Base-by-base conservation (phyloP, 2,888 invertebrate species). In the Phania funesta region DNA sequence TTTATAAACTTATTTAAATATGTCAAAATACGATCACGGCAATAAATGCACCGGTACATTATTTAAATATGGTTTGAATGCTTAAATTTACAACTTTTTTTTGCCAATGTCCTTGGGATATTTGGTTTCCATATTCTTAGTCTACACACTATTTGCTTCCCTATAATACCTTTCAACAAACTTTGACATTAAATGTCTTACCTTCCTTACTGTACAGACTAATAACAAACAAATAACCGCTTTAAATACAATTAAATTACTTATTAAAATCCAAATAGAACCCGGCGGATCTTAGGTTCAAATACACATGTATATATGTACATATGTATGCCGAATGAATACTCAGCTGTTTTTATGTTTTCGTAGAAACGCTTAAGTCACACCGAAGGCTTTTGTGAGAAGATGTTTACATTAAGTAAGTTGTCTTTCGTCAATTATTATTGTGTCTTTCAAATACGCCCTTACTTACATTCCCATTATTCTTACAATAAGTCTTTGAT, bases 171-270 rank as follows among this genome's bases (percentile, higher is more conserved):
- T 22, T 22, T 48, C 9, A 48, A 48, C 48, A 48, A 48, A 22
- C 48, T 20, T 48, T 38, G 35, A 38, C 35, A 35, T 48, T 64
- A 26, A 38, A 54, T 50, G 22, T 71, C 32, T 52, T 38, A 13
- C 4, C 35, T 38, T 38, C 4, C 35, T 38, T 38, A 38, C 35
- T 13, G 3, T 38, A 38, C 35, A 13, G 11, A 38, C 13, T 38
- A 38, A 38, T n/a, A 38, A 38, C 35, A 35, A n/a, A n/a, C n/a
- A n/a, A n/a, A 32, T 6, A 7, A 35, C 2, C 1, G 13, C 9
- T 35, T 35, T 2, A 35, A 13, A 35, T 13, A 35, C 35, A 38
- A 38, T 38, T 38, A 11, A 38, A 38, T 38, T 38, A 26, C 11
- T 11, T n/a, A n/a, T 38, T n/a, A 13, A 38, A 35, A 11, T 29